Base-by-base conservation (phyloP, 2,113 vertebrate species). In the Ageneiosus marmoratus region DNA sequence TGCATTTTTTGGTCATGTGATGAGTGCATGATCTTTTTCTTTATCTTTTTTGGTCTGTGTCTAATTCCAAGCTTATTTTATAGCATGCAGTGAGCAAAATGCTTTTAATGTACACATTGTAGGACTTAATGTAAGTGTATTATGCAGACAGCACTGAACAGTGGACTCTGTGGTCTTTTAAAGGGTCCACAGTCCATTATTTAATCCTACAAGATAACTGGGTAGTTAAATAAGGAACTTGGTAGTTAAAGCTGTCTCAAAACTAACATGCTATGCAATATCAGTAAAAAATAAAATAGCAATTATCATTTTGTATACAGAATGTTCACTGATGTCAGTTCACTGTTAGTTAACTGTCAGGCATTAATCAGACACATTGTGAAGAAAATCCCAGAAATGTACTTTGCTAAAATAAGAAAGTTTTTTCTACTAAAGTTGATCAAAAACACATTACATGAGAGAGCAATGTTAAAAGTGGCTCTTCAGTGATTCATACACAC, bases 161-260 rank as follows among this genome's bases (percentile, higher is more conserved):
- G 41, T 79, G 11, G 10, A 37, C 62, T n/a, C 18, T 67, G 11
- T 41, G n/a, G 46, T 62, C 41, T 60, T 60, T 62, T 78, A 62
- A 67, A 69, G 20, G 27, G 78, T 79, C 10, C 46, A 67, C 37
- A 67, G 78, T 80, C 62, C 48, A 48, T 65, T 20, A n/a, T 79
- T 29, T 79, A 22, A 62, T 78, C 37, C 55, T 44, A 63, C n/a
- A 18, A 24, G 22, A 18, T 60, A n/a, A 58, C 37, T 29, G 62
- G 55, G 37, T 50, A 24, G 41, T 46, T 46, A 18, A 78, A 65
- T 65, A 41, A 1, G 11, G 37, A 48, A 62, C 24, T 27, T 12
- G 12, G n/a, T 27, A 5, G 12, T 62, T 62, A 29, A 62, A 27
- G 58, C 29, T 63, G 27, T 7, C 15, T 27, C 4, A 24, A 60